These are phyloP conservation scores for Standfussiana lucernea DNA, from an alignment of 2,888 invertebrate species.

Conservation along the genomic window DNA sequence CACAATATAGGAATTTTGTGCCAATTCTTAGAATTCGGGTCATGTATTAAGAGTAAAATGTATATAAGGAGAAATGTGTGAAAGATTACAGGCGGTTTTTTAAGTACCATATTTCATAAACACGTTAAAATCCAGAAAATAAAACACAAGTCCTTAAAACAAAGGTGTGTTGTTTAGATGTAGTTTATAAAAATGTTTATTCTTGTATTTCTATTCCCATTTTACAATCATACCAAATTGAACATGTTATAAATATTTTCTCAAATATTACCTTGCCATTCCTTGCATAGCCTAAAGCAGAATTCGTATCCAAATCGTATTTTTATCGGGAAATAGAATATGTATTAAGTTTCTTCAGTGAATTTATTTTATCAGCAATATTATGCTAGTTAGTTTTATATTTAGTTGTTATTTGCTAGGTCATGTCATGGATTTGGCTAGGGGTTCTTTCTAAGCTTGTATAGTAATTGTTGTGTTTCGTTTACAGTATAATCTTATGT, in stretches of 20 bases:
- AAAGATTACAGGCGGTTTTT: not conserved
- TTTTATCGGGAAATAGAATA: constrained; percentile 71
- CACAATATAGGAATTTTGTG: not conserved
- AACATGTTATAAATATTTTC: constrained; percentile 60
- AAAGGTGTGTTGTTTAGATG: not conserved
- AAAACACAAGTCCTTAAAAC: not conserved
- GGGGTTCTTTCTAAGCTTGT: not conserved
- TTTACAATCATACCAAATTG: constrained; percentile 40
- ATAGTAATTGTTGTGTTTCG: not conserved
- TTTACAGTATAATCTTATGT: not conserved
- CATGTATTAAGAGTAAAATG: not conserved
- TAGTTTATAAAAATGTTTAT: not conserved
- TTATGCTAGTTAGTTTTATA: constrained; percentile 25
- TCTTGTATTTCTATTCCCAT: constrained; percentile 24
- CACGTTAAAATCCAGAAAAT: not conserved
- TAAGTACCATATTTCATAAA: too few species aligned
- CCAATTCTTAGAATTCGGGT: not conserved
- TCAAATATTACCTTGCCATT: constrained; percentile 60
- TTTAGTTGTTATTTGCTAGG: constrained; percentile 4
- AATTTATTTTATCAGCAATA: constrained; percentile 54
- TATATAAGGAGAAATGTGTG: not conserved
- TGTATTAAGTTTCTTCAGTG: constrained; percentile 62
- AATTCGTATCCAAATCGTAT: constrained; percentile 70
- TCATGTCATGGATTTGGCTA: not conserved
- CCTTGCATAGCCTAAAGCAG: constrained; percentile 63